These are phyloP conservation scores for Irena cyanogastra DNA, from an alignment of 2,113 vertebrate species.

Conservation along the genomic window DNA sequence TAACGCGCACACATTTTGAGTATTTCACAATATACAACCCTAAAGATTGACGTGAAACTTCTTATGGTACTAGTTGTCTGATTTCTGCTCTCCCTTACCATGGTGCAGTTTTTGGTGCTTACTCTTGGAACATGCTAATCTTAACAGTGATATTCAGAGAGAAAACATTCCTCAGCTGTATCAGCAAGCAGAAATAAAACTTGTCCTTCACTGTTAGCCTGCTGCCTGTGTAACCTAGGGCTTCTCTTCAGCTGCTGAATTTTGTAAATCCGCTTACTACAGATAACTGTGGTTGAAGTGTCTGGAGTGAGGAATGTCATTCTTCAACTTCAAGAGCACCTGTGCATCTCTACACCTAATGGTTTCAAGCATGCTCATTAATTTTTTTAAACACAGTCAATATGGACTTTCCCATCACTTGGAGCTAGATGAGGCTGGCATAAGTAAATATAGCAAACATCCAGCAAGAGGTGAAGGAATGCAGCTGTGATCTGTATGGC, in stretches of 20 bases:
- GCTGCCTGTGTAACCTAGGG: neutral
- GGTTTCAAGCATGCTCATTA: neutral
- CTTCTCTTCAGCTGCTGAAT: neutral
- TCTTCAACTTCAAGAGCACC: neutral
- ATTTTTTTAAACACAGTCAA: neutral
- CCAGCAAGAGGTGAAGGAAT: neutral
- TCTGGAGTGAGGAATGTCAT: neutral
- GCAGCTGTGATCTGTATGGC: neutral
- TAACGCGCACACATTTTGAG: neutral
- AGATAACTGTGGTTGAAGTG: neutral
- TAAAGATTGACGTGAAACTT: neutral
- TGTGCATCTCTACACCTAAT: neutral
- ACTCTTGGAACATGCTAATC: neutral
- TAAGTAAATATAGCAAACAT: neutral
- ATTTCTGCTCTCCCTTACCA: neutral
- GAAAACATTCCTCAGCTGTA: neutral
- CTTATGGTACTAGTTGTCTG: neutral
- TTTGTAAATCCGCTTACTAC: neutral
- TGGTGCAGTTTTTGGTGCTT: neutral
- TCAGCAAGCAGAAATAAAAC: neutral
- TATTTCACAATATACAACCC: neutral
- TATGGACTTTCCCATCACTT: neutral
- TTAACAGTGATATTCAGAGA: neutral
- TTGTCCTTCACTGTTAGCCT: neutral
- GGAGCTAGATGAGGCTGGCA: neutral